A percentile compares a stretch with the other conserved stretches of the same genome.
Evolutionary conservation across 1,140 invertebrate species (phyloP).

Genomic region (Lethocerus indicus): DNA sequence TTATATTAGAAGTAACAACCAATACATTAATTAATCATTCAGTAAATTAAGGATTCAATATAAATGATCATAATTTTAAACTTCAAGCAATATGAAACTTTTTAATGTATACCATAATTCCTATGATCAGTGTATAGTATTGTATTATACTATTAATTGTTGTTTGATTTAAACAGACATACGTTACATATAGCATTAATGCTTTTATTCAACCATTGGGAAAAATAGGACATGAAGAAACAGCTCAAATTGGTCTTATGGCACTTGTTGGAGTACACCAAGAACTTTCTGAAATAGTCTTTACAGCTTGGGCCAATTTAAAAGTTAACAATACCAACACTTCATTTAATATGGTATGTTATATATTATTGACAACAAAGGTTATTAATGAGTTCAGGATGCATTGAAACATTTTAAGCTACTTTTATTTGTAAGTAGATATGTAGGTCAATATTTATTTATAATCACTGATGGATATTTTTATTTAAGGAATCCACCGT

Average conservation of each 20-base stretch:
- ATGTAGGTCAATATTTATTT: neutral
- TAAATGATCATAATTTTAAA: neutral
- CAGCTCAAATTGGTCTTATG: neutral
- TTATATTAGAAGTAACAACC: too few relatives aligned
- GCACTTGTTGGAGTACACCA: neutral
- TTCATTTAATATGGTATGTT: neutral
- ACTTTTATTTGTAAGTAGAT: neutral
- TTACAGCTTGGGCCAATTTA: slow-evolving; percentile 1
- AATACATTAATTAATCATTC: neutral
- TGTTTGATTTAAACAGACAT: neutral
- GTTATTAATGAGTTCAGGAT: neutral
- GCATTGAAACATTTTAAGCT: neutral
- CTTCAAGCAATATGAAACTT: neutral
- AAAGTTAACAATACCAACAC: neutral
- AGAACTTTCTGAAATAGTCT: neutral
- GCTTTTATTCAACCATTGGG: neutral
- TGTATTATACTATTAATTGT: neutral
- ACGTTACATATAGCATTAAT: neutral
- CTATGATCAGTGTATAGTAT: neutral
- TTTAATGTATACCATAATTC: neutral
- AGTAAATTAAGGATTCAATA: neutral
- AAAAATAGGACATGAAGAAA: neutral
- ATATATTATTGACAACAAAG: neutral
- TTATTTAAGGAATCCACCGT: neutral
- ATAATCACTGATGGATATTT: neutral